Base-by-base conservation (phyloP, 2,888 invertebrate genomes). In the Aporophyla lueneburgensis region DNA sequence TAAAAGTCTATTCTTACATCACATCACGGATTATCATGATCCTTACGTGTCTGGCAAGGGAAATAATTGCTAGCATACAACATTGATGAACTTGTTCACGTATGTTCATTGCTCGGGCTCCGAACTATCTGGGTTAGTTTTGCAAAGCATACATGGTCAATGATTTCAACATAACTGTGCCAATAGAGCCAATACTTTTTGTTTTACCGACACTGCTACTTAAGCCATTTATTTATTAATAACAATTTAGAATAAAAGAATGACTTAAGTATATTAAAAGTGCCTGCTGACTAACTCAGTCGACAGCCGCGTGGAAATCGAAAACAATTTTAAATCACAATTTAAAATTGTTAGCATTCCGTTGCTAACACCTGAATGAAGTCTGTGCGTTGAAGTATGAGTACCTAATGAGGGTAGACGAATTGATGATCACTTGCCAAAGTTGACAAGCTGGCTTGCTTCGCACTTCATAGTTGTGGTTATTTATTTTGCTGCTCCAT, bases 151-250 rank as follows among this genome's bases (percentile, higher is more conserved):
- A 33, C n/a, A 24, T 16, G 65, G 33, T 69, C 24, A 69, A 33
- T 2, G 19, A 72, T 21, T n/a, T 53, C 12, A 43, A 46, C 7
- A 16, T 46, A 54, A 46, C 24, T 46, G 12, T 46, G 21, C 21
- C 40, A 71, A 68, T 33, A 27, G 19, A 53, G n/a, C 24, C 24
- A 58, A 74, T 16, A 74, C 51, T 5, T 46, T 33, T 46, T 16
- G n/a, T 24, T 68, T 40, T 9, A 24, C 12, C 21, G 19, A 46
- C 2, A 43, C 43, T 46, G 10, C 10, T 10, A 46, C 12, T 46
- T 43, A 43, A 7, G 43, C 7, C 43, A 43, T 43, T 43, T 43
- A 43, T 10, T 9, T 9, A 43, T 43, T 43, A 43, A 43, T 9
- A 43, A 40, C 7, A 43, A 43, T 63, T 63, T 24, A 6, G 43